Conservation (phyloP, 1,140 invertebrate species). For the Cylas formicarius region DNA sequence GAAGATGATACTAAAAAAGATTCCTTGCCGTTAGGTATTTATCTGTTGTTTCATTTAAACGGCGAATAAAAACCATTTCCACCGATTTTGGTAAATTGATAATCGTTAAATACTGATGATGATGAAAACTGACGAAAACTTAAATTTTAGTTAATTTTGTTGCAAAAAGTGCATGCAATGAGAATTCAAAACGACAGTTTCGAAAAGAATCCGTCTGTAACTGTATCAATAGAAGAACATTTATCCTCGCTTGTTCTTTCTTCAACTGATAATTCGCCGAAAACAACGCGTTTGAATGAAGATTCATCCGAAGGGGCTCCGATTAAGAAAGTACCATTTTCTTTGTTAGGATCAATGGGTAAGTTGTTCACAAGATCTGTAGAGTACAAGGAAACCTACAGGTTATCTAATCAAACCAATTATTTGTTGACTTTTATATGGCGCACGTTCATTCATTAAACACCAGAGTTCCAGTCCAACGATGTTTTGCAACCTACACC, state of each 20-base stretch:
- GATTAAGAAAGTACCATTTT: constrained; percentile 12
- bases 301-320: background rate
- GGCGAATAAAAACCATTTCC: too few relatives aligned
- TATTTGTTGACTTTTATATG: too few relatives aligned
- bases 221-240: constrained; percentile 27
- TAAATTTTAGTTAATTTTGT: constrained; percentile 33
- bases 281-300: constrained; percentile 15
- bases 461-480: too few relatives aligned
- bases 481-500: too few relatives aligned
- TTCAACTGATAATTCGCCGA: constrained; percentile 29
- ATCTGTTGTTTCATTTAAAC: too few relatives aligned
- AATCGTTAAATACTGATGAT: background rate
- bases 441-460: too few relatives aligned
- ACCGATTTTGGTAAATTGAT: too few relatives aligned
- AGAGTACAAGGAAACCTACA: too few relatives aligned
- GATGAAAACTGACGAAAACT: background rate
- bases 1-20: too few relatives aligned
- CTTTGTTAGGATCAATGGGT: constrained; percentile 20
- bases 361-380: too few relatives aligned
- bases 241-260: constrained; percentile 25
- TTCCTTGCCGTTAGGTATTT: too few relatives aligned
- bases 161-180: constrained; percentile 41
- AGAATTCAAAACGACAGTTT: constrained; percentile 24
- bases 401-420: too few relatives aligned
- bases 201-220: constrained; percentile 21